phyloP scores from a whole-genome alignment of 2,888 invertebrate genomes.

The Drosophila falleni region DNA sequence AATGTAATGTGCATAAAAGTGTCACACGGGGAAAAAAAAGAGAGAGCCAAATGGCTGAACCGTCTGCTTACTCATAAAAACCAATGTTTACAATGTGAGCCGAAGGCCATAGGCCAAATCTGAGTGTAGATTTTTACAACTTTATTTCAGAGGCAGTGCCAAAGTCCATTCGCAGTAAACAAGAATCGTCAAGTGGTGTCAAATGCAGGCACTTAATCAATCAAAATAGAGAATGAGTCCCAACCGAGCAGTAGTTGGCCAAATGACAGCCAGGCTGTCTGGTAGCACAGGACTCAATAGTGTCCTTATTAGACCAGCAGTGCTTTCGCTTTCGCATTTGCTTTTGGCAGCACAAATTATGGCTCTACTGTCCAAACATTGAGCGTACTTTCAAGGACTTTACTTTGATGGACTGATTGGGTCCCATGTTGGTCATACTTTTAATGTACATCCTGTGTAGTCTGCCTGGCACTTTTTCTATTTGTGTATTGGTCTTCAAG shows the following conservation, averaged over 20 bases:
- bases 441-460: slow-evolving; percentile 18
- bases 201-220: slow-evolving; percentile 78
- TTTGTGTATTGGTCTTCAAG: slow-evolving; percentile 24
- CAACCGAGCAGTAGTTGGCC: slow-evolving; percentile 13
- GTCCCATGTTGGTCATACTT: slow-evolving; percentile 36
- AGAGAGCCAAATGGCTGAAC: slow-evolving; percentile 1
- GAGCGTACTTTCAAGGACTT: slow-evolving; percentile 47
- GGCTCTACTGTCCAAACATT: slow-evolving; percentile 54
- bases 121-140: slow-evolving; percentile 65
- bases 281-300: slow-evolving; percentile 34
- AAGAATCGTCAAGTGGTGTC: slow-evolving; percentile 64
- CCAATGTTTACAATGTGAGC: slow-evolving; percentile 69
- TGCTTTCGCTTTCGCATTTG: slow-evolving; percentile 42
- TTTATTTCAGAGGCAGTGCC: slow-evolving; percentile 53
- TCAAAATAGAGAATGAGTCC: slow-evolving; percentile 57
- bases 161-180: slow-evolving; percentile 33
- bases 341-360: slow-evolving; percentile 78
- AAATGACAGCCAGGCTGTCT: slow-evolving; percentile 2
- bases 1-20: slow-evolving; percentile 70
- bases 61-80: slow-evolving; percentile 35
- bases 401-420: slow-evolving; percentile 59
- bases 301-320: slow-evolving; percentile 61
- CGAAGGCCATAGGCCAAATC: slow-evolving; percentile 22
- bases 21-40: slow-evolving; percentile 30
- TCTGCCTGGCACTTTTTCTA: slow-evolving; percentile 12